Percentiles rank a stretch among this genome's conserved stretches.
Evolutionary conservation across 2,797 vertebrate genomes (phyloP).

Genomic region (Coregonus suidteri): DNA sequence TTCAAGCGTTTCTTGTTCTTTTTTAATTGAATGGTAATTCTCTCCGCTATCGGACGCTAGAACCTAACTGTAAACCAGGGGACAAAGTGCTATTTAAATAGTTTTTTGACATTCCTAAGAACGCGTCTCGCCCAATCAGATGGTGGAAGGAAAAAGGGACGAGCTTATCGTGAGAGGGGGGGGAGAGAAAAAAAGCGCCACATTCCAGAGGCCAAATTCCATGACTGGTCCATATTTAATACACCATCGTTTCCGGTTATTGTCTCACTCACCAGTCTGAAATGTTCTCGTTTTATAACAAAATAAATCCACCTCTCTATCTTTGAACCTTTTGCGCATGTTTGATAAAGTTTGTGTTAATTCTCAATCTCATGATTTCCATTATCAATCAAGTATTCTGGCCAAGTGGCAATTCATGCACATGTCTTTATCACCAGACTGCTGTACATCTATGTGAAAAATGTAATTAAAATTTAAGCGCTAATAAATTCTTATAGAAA

Average conservation of each 20-base stretch:
- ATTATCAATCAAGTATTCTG: not conserved
- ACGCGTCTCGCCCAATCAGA: conserved; percentile 83
- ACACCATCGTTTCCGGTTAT: conserved; percentile 66
- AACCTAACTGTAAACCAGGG: conserved; percentile 58
- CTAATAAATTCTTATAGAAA: not conserved
- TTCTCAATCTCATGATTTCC: not conserved
- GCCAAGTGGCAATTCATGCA: too few relatives aligned
- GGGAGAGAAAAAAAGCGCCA: conserved; percentile 31
- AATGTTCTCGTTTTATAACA: too few relatives aligned
- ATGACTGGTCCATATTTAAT: conserved; percentile 59
- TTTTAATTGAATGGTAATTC: conserved; percentile 32
- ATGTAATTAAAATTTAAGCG: not conserved
- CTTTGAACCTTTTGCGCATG: not conserved
- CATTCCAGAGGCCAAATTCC: conserved; percentile 58
- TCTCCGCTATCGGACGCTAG: conserved; percentile 56
- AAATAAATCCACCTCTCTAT: not conserved
- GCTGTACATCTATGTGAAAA: not conserved
- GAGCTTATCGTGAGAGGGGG: conserved; percentile 65
- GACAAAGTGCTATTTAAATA: conserved; percentile 89
- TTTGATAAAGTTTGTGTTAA: not conserved
- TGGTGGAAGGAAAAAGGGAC: conserved; percentile 76
- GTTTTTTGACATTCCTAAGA: conserved; percentile 86
- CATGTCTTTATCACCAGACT: not conserved
- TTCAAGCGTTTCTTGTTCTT: conserved; percentile 17
- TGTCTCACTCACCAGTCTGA: conserved; percentile 51